Conservation (phyloP, 2,113 vertebrate genomes). For the Galemys pyrenaicus region DNA sequence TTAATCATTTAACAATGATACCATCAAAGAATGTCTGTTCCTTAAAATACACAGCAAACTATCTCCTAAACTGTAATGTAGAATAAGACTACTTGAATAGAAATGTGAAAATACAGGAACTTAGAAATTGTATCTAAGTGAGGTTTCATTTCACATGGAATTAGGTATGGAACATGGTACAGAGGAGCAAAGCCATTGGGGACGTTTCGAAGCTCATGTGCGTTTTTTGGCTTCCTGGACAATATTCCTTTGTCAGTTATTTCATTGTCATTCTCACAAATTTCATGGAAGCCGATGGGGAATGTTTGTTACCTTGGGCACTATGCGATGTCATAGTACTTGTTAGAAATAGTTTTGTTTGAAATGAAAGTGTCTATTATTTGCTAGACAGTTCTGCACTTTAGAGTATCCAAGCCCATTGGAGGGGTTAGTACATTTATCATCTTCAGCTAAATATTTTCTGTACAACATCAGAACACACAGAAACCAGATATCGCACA, state of each 20-base stretch:
- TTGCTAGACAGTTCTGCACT: not conserved
- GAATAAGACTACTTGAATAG: conserved; percentile 36
- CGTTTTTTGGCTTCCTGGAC: conserved; percentile 31
- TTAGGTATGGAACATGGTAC: not conserved
- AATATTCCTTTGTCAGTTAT: not conserved
- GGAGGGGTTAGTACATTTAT: not conserved
- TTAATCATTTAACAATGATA: conserved; percentile 53
- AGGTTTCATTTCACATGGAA: not conserved
- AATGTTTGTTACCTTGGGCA: conserved; percentile 33
- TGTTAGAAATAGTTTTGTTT: conserved; percentile 34
- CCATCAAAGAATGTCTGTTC: not conserved
- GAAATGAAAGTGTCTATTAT: not conserved
- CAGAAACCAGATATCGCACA: not conserved
- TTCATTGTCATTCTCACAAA: conserved; percentile 30
- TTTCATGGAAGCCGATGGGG: conserved; percentile 5
- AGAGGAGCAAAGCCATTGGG: not conserved
- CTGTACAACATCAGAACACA: not conserved
- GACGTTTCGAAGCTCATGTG: conserved; percentile 12
- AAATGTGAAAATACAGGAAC: conserved; percentile 21
- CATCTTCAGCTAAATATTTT: conserved; percentile 16
- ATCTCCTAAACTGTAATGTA: not conserved
- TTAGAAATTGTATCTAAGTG: not conserved
- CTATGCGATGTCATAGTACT: not conserved
- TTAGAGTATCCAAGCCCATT: not conserved
- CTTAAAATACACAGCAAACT: conserved; percentile 27